Conservation (phyloP, 1,140 invertebrate species). For the Holotrichia oblita region DNA sequence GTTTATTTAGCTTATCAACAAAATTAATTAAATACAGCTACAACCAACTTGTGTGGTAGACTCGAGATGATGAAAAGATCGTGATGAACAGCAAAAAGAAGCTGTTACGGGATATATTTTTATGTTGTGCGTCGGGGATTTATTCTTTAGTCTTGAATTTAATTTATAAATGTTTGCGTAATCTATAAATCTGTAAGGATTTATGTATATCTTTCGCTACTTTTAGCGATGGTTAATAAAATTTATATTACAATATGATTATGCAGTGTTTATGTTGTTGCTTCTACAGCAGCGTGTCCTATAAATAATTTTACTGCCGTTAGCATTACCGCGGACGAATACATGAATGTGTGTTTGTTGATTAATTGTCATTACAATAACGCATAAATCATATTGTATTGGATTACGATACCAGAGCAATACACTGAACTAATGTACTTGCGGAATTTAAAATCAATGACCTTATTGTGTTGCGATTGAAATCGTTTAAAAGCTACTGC, state of each 20-base stretch:
- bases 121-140: neutral
- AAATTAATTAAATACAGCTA: slow-evolving; percentile 4
- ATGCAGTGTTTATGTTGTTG: neutral
- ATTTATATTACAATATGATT: slow-evolving; percentile 25
- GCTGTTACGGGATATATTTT: neutral
- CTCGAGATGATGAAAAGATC: neutral
- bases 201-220: neutral
- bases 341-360: neutral
- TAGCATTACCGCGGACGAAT: neutral
- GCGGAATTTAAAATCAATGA: neutral
- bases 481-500: neutral
- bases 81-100: neutral
- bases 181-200: neutral
- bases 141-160: neutral
- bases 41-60: neutral
- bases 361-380: slow-evolving; percentile 1
- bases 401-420: neutral
- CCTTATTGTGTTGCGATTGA: slow-evolving; percentile 1
- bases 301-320: slow-evolving; percentile 30
- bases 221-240: neutral
- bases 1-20: neutral
- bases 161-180: neutral
- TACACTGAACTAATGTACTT: neutral
- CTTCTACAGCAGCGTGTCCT: neutral
- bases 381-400: slow-evolving; percentile 16